Evolutionary conservation across 2,888 invertebrate genomes (phyloP).

Genomic region (Leptinotarsa peninsularis): DNA sequence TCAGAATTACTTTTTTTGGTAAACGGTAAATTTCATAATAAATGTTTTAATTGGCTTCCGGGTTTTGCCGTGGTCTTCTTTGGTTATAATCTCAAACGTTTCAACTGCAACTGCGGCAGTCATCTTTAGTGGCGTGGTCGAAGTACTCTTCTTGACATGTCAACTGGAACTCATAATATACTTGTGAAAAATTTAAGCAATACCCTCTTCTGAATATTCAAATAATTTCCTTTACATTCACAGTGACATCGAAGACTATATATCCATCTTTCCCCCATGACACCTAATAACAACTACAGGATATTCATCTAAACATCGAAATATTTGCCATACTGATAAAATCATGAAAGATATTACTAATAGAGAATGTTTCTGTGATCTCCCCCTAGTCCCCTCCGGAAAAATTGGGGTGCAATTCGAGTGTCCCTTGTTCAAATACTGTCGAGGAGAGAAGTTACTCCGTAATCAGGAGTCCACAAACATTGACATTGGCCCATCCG

Average conservation of each 20-base stretch:
- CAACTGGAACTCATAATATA: no score
- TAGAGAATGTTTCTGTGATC: constrained; percentile 49
- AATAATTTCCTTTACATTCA: neutral
- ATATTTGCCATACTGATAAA: constrained; percentile 49
- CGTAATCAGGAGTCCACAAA: constrained; percentile 55
- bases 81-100: no score
- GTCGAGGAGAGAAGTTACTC: constrained; percentile 50
- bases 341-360: constrained; percentile 55
- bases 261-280: neutral
- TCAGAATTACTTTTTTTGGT: no score
- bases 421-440: constrained; percentile 51
- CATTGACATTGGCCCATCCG: constrained; percentile 53
- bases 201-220: neutral
- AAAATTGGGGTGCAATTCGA: constrained; percentile 43
- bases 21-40: no score
- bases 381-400: constrained; percentile 42
- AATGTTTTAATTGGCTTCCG: no score
- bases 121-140: no score
- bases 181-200: no score
- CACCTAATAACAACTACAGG: constrained; percentile 6
- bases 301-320: constrained; percentile 15
- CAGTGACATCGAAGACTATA: neutral
- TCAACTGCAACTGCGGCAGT: no score
- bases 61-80: no score
- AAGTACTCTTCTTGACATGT: no score